A percentile compares a stretch with the other conserved stretches of the same genome.
Evolutionary conservation across 2,113 vertebrate genomes (phyloP).

Genomic region (Gobius niger): DNA sequence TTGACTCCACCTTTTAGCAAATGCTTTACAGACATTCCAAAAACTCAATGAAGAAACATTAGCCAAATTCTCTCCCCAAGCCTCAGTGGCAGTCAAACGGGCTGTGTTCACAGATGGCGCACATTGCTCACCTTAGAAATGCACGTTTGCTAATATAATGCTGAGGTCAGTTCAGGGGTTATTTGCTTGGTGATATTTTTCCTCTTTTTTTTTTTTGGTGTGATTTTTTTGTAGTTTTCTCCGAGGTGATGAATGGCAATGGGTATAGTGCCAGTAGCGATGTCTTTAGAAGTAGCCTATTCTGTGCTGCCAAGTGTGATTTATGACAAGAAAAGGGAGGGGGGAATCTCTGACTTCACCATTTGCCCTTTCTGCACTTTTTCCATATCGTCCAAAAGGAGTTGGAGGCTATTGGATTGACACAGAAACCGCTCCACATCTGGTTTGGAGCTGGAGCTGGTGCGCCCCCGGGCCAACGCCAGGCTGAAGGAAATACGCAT

Average conservation of each 20-base stretch:
- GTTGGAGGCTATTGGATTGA: constrained; percentile 68
- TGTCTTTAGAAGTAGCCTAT: constrained; percentile 76
- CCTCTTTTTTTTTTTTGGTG: constrained; percentile 24
- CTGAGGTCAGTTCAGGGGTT: constrained; percentile 49
- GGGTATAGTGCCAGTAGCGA: constrained; percentile 74
- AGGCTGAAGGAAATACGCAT: constrained; percentile 40
- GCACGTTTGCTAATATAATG: constrained; percentile 56
- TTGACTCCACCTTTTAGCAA: not conserved
- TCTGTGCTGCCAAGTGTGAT: constrained; percentile 78
- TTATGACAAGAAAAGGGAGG: constrained; percentile 71
- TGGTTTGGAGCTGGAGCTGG: constrained; percentile 56
- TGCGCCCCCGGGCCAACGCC: constrained; percentile 30
- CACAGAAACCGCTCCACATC: constrained; percentile 66
- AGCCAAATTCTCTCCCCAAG: constrained; percentile 46
- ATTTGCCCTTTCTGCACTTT: constrained; percentile 74
- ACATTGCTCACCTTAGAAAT: constrained; percentile 46
- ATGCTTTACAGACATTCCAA: constrained; percentile 34
- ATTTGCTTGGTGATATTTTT: constrained; percentile 46
- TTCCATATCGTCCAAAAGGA: constrained; percentile 64
- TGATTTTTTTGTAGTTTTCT: constrained; percentile 63
- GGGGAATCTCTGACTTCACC: constrained; percentile 71
- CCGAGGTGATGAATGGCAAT: constrained; percentile 75
- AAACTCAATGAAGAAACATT: constrained; percentile 59
- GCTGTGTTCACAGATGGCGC: constrained; percentile 53
- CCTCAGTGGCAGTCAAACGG: constrained; percentile 51